phyloP scores from a whole-genome alignment of 2,888 invertebrate genomes.

The Trachelus troglodyta region DNA sequence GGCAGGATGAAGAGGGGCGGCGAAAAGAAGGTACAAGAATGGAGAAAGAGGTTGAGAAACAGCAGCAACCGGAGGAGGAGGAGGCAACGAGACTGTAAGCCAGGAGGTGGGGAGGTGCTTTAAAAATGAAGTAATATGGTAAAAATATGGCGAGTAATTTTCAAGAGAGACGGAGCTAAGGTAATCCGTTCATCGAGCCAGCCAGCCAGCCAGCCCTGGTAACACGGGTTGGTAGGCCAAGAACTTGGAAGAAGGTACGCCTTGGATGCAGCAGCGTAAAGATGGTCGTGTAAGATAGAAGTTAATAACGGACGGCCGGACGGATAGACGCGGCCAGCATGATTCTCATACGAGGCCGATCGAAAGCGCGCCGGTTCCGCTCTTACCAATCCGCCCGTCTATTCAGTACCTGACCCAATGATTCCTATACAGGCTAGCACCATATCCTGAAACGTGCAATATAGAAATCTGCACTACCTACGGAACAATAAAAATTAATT shows the following conservation, averaged over 20 bases:
- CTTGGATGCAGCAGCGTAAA: conserved; percentile 54
- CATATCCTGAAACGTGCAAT: too few species aligned
- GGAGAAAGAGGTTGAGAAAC: too few species aligned
- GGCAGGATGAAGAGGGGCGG: background rate
- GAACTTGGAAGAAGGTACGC: conserved; percentile 28
- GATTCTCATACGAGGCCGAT: conserved; percentile 25
- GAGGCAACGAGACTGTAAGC: background rate
- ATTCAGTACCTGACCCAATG: background rate
- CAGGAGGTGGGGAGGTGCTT: conserved; percentile 36
- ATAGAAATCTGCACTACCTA: too few species aligned
- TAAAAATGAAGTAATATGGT: conserved; percentile 54
- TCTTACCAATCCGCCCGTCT: conserved; percentile 10
- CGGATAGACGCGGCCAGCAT: conserved; percentile 47
- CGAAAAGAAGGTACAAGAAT: too few species aligned
- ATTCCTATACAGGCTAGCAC: too few species aligned
- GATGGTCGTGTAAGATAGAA: conserved; percentile 60
- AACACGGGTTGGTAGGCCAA: conserved; percentile 35
- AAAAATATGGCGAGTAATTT: conserved; percentile 51
- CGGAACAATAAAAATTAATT: too few species aligned
- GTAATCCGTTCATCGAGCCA: conserved; percentile 27
- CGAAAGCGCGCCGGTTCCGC: conserved; percentile 25
- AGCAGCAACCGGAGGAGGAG: background rate
- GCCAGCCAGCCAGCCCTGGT: conserved; percentile 10
- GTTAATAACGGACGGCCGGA: conserved; percentile 61
- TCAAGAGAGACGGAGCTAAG: conserved; percentile 42